Conservation (phyloP, 2,113 vertebrate genomes). For the Progne subis region DNA sequence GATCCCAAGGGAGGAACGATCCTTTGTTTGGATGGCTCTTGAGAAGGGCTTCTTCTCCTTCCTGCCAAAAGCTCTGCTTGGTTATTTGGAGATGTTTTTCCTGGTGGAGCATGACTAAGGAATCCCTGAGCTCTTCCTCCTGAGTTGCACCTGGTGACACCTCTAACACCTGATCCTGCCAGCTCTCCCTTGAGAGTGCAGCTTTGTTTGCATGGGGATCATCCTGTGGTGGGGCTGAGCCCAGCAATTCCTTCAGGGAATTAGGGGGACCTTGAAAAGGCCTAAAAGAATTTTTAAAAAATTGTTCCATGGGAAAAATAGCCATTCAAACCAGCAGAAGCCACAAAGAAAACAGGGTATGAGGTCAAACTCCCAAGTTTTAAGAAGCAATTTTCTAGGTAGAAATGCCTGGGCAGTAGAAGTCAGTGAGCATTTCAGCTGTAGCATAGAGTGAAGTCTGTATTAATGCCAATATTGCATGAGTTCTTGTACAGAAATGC, state of each 20-base stretch:
- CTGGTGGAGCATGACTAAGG: neutral
- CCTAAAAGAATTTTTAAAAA: neutral
- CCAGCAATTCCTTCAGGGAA: neutral
- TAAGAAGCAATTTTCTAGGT: slow-evolving; percentile 40
- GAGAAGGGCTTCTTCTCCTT: neutral
- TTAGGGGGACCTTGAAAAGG: neutral
- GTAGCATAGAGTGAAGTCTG: slow-evolving; percentile 52
- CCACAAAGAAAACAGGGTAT: slow-evolving; percentile 63
- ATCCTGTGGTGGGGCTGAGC: neutral
- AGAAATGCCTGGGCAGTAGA: slow-evolving; percentile 57
- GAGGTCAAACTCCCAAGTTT: slow-evolving; percentile 52
- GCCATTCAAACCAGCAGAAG: slow-evolving; percentile 66
- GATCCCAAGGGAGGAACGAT: neutral
- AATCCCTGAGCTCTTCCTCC: neutral
- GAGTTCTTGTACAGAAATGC: slow-evolving; percentile 70
- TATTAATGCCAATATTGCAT: slow-evolving; percentile 65
- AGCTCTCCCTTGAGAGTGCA: neutral
- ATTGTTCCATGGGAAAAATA: slow-evolving; percentile 43
- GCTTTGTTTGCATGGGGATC: neutral
- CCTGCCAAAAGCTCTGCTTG: neutral
- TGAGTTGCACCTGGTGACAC: neutral
- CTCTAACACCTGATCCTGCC: neutral
- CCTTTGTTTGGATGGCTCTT: neutral
- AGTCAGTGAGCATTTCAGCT: slow-evolving; percentile 59
- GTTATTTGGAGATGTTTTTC: neutral